These are phyloP conservation scores for Chaenogobius annularis DNA, from an alignment of 2,113 vertebrate species.

Conservation along the genomic window DNA sequence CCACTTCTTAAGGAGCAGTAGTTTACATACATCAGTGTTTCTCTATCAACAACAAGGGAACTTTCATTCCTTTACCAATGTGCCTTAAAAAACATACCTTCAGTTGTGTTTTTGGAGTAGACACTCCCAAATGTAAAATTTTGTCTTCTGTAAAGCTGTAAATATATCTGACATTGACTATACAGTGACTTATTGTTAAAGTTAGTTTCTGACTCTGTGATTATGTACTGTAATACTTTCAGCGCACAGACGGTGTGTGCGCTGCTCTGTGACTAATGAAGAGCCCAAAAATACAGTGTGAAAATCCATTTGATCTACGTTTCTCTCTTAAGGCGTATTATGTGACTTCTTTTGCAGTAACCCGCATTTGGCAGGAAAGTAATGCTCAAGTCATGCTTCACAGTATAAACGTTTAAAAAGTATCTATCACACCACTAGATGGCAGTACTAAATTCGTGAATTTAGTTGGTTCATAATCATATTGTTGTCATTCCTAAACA, in stretches of 20 bases:
- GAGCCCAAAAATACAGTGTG: background rate
- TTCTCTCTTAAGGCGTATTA: background rate
- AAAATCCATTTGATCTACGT: background rate
- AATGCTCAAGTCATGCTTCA: background rate
- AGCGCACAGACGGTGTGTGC: background rate
- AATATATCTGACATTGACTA: constrained; percentile 9
- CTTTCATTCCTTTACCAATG: background rate
- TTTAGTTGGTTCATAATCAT: background rate
- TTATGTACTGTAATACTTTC: background rate
- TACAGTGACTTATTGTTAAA: constrained; percentile 5
- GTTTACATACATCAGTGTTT: constrained; percentile 1
- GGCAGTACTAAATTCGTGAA: background rate
- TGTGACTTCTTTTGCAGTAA: background rate
- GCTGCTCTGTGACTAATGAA: background rate
- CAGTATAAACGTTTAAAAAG: no score
- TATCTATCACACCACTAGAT: background rate
- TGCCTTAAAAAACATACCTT: constrained; percentile 7
- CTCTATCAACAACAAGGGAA: constrained; percentile 21
- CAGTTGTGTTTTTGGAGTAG: background rate
- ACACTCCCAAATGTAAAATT: constrained; percentile 5
- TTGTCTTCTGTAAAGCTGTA: constrained; percentile 21
- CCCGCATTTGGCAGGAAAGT: background rate
- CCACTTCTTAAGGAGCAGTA: background rate
- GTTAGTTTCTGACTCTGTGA: background rate
- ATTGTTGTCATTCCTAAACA: background rate